Evolutionary conservation across 2,797 vertebrate species (phyloP).

Genomic region (Thamnophis elegans): DNA sequence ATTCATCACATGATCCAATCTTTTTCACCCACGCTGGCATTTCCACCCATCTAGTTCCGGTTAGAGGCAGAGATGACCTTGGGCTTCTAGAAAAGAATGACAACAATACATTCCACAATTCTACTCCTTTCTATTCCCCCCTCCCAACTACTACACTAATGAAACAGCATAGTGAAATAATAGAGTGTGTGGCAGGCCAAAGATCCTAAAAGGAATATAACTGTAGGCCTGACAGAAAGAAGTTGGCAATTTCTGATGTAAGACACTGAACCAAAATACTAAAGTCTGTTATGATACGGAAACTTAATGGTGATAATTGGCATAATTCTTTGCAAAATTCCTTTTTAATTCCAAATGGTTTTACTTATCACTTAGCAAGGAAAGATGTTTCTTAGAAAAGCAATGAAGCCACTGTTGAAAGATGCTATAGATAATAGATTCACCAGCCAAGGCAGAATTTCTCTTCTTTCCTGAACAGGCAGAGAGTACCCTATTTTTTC

Average conservation of each 20-base stretch:
- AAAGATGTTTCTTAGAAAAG: conserved; percentile 15
- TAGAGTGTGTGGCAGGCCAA: too few species aligned
- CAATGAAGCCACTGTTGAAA: conserved; percentile 15
- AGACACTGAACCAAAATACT: not conserved
- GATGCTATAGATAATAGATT: not conserved
- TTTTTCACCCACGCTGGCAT: too few species aligned
- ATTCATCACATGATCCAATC: too few species aligned
- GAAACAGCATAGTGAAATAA: too few species aligned
- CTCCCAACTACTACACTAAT: too few species aligned
- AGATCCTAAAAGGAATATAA: too few species aligned
- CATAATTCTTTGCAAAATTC: not conserved
- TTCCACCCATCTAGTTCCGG: too few species aligned
- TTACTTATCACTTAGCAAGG: not conserved
- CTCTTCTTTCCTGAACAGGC: not conserved
- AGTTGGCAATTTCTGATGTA: not conserved
- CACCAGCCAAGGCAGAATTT: not conserved
- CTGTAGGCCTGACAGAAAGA: too few species aligned
- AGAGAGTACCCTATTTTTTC: not conserved
- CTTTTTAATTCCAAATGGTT: not conserved
- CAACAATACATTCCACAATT: too few species aligned
- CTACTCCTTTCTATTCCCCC: too few species aligned
- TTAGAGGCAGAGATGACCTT: too few species aligned
- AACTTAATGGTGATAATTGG: not conserved
- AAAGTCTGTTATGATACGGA: not conserved
- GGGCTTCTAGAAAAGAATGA: too few species aligned